Conservation (phyloP, 1,140 invertebrate species). For the Protaetia brevitarsis region DNA sequence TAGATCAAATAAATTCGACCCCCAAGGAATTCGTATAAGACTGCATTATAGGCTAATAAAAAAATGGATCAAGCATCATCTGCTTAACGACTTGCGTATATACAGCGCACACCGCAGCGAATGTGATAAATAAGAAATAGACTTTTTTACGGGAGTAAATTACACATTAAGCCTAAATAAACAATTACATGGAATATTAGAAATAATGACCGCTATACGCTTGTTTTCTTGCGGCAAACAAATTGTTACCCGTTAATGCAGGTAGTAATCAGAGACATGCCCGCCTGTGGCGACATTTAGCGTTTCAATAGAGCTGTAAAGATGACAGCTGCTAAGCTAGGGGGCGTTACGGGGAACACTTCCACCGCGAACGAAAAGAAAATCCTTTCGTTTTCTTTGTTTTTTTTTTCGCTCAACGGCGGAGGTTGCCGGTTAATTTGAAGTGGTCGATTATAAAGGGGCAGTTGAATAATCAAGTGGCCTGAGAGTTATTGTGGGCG, state of each 20-base stretch:
- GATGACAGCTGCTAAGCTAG: constrained; percentile 26
- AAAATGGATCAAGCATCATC: not conserved
- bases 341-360: constrained; percentile 25
- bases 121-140: constrained; percentile 12
- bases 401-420: constrained; percentile 4
- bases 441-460: constrained; percentile 22
- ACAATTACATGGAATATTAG: constrained; percentile 26
- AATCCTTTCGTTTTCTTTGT: not conserved
- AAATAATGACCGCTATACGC: constrained; percentile 31
- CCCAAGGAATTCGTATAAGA: not conserved
- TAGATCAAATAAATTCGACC: not conserved
- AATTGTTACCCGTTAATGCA: constrained; percentile 36
- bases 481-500: constrained; percentile 28
- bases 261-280: constrained; percentile 32
- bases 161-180: constrained; percentile 20
- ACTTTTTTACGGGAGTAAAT: constrained; percentile 6
- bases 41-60: not conserved
- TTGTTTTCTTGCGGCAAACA: constrained; percentile 34
- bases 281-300: constrained; percentile 39
- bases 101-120: not conserved
- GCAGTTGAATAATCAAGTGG: constrained; percentile 24
- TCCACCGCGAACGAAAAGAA: constrained; percentile 19
- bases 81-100: not conserved
- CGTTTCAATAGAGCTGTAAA: constrained; percentile 28
- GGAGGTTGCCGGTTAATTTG: constrained; percentile 1